Base-by-base conservation (phyloP, 2,888 invertebrate genomes). In the Meteorus colon region DNA sequence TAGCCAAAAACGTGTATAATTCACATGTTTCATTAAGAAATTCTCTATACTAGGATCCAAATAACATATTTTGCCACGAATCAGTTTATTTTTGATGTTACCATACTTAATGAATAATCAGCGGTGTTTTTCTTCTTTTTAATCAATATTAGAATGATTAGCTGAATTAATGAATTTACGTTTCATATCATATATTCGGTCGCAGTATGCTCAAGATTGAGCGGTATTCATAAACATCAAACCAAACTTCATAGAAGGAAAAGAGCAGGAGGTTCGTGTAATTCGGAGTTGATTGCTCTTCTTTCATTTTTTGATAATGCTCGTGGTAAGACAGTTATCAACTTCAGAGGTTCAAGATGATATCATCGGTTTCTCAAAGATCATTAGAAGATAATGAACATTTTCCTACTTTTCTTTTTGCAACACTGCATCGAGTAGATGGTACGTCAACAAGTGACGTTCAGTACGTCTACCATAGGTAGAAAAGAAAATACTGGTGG, bases 21-120 rank as follows among this genome's bases (percentile, higher is more conserved):
- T 66, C 86, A 86, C 79, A 85, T 86, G 77, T 78, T 88, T 80
- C 86, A 88, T 75, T 84, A 85, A 77, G 85, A 83, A 82, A 79
- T 78, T 65, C 6, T 10, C 14, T 1, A 14, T 27, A 60, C n/a
- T 55, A 55, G 2, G 60, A 77, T 68, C 73, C 68, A 48, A 75
- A 76, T 60, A 59, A 76, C 60, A 75, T 83, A 86, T 77, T 86
- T 84, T 83, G 85, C 84, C 14, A 19, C 24, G 29, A 31, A 8
- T 59, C 34, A 70, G 3, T 59, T 31, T 12, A 70, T 70, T 37
- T 59, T 70, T 10, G 14, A 34, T 60, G 12, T 60, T 70, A 59
- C 59, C 12, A 59, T 69, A 29, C 34, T 69, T 34, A 34, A 69
- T 51, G 16, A 29, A 69, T 55, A 69, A 16, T 69, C 51, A 69